Base-by-base conservation (phyloP, 2,888 invertebrate species). In the Arctia plantaginis region DNA sequence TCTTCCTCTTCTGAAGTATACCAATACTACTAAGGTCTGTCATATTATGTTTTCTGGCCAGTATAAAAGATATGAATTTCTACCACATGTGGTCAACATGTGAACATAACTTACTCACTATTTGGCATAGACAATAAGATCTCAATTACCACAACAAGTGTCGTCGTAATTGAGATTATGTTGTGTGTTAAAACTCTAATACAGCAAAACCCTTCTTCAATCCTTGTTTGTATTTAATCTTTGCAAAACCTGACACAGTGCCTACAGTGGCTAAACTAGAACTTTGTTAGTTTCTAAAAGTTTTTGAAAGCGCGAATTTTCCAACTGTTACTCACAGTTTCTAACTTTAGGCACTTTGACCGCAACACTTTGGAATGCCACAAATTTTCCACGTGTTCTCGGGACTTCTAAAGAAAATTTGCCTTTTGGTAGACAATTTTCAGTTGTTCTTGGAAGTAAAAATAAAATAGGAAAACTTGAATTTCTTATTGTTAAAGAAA, bases 361-460 rank as follows among this genome's bases (percentile, higher is more conserved):
- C 83, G 77, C 73, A 76, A 71, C 71, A 75, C 75, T 81, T 67
- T n/a, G 73, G 73, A 72, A 77, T 47, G 66, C 74, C 77, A 47
- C 77, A 73, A 81, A 83, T 85, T 79, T 71, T 27, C 72, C 74
- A 79, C 84, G 80, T 78, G 75, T 77, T 75, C 77, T 71, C 68
- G 74, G 59, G 75, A 82, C 66, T 84, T 84, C 59, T 30, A 1
- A 78, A 80, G 81, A 80, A 82, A 78, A 85, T 82, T 85, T 85
- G 62, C 76, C 78, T 77, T 85, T 78, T 82, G 74, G 80, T 73
- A 80, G 74, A 77, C 85, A 71, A 77, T 69, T 85, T 73, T 62
- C 44, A 30, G 78, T 72, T 62, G 62, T 62, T 71, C 66, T 74
- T 71, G 35, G 20, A 41, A 66, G 39, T 27, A 39, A 18, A 23